Base-by-base conservation (phyloP, 2,888 invertebrate species). In the Cinara cedri region DNA sequence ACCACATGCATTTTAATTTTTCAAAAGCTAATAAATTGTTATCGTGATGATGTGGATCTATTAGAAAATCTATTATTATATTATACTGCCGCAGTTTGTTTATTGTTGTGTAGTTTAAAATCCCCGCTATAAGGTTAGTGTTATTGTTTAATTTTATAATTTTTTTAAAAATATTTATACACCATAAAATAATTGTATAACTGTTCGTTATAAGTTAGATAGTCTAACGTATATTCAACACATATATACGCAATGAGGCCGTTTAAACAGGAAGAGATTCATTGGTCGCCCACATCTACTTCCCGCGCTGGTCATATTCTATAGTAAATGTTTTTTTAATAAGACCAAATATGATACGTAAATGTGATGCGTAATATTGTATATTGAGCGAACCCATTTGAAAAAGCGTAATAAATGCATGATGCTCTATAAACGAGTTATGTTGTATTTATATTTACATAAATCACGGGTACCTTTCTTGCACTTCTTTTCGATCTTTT, bases 401-500 rank as follows among this genome's bases (percentile, higher is more conserved):
- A 14, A 34, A 63, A 76, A 76, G 21, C 42, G 44, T 16, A 24
- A 57, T 34, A 57, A 49, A 55, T n/a, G 51, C 72, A 66, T 71
- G 80, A 66, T 71, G 80, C 72, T 14, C 34, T 46, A 54, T 44
- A 34, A 34, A 34, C 34, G 34, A 34, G 34, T 34, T 34, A 34
- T 34, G 34, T 34, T 34, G 24, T 46, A 24, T 46, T 19, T 13
- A n/a, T 3, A 21, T 3, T n/a, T 57, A 49, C 8, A 81, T 21
- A 46, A 26, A 21, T 51, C 26, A 46, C 24, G 11, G 8, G 85
- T 88, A 94, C 95, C 93, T 90, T 94, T 95, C 88, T 94, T 95
- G 90, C 95, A 95, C 85, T 94, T 95, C 88, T 95, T 95, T 87
- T 93, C 92, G 84, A 95, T 93, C 82, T 91, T 93, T 88, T 94